Conservation (phyloP, 2,797 vertebrate species). For the Thripadectes ignobilis region DNA sequence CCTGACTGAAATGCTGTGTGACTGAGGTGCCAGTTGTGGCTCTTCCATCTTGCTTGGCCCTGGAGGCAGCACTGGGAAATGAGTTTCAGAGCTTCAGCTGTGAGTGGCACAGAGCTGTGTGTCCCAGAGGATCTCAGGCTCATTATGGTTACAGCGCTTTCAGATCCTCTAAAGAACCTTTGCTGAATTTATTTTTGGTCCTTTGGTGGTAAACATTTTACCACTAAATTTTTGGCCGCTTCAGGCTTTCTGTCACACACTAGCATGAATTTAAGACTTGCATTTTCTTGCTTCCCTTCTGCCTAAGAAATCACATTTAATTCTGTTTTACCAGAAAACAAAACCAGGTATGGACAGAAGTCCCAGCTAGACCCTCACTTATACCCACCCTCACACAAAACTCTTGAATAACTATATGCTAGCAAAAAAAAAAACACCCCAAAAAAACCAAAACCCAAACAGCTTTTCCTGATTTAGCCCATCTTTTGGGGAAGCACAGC, state of each 20-base stretch:
- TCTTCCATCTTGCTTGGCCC: background rate
- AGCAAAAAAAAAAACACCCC: background rate
- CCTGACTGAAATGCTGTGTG: background rate
- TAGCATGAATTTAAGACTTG: background rate
- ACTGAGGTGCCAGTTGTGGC: fast-evolving
- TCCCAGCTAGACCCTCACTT: background rate
- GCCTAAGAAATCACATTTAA: background rate
- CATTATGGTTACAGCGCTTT: background rate
- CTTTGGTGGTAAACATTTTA: background rate
- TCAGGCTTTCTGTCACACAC: background rate
- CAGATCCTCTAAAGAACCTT: background rate
- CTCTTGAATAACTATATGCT: background rate
- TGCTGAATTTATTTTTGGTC: background rate
- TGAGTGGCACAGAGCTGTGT: background rate
- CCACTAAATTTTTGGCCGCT: background rate
- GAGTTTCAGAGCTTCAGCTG: background rate
- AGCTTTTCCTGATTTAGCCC: background rate
- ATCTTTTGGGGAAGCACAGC: background rate
- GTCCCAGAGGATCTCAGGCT: background rate
- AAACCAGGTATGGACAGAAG: background rate
- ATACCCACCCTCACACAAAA: background rate
- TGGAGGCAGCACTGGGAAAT: background rate
- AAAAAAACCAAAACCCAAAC: background rate
- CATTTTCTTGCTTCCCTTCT: background rate
- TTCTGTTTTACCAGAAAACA: background rate